phyloP scores from a whole-genome alignment of 2,113 vertebrate species.

The Ardeotis arabs region DNA sequence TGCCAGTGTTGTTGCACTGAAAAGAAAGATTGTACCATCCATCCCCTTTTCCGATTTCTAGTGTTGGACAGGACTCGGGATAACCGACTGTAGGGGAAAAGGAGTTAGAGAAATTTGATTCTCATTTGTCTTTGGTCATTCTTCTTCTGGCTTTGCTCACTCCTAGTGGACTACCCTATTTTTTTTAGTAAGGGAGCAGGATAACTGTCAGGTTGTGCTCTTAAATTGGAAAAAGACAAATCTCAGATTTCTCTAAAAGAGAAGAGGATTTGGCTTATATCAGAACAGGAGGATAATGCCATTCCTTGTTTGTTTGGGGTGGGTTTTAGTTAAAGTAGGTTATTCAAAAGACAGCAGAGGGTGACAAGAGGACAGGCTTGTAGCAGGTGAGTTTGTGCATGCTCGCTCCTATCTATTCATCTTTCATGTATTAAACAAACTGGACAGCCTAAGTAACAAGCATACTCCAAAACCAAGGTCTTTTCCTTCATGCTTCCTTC shows the following conservation, averaged over 20 bases:
- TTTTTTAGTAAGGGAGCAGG: not conserved
- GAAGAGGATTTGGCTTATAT: not conserved
- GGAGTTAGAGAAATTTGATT: not conserved
- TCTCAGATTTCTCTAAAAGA: conserved; percentile 25
- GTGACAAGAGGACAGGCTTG: conserved; percentile 1
- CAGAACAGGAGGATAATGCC: not conserved
- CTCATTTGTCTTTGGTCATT: conserved; percentile 22
- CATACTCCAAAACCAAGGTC: not conserved
- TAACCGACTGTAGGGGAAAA: not conserved
- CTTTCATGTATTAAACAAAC: not conserved
- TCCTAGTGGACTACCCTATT: not conserved
- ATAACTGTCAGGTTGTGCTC: not conserved
- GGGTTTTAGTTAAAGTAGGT: not conserved
- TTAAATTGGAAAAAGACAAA: conserved; percentile 8
- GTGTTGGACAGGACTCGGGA: not conserved
- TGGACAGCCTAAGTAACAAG: not conserved
- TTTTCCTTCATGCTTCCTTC: not conserved
- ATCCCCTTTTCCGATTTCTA: not conserved
- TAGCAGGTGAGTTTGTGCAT: conserved; percentile 45
- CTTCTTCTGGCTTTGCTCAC: conserved; percentile 18
- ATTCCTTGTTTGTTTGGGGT: not conserved
- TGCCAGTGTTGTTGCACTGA: not conserved
- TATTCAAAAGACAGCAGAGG: not conserved
- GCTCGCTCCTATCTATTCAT: not conserved
- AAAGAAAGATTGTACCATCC: not conserved